Base-by-base conservation (phyloP, 1,140 invertebrate species). In the Drosophila baimaii region DNA sequence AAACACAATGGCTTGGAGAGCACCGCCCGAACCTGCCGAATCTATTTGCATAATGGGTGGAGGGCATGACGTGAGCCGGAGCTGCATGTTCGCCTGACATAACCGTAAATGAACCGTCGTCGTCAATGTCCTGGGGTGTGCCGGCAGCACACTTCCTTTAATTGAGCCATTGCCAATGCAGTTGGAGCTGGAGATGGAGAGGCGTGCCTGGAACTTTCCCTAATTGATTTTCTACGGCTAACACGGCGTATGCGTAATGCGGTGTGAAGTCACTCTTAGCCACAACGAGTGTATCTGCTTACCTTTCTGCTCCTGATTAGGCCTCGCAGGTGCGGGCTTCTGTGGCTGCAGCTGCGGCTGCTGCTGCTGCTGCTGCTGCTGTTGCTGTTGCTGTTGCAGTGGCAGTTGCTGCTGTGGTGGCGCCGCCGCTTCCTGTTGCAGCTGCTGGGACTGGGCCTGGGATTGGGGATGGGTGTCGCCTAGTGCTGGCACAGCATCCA, bases 281-380 rank as follows among this genome's bases (percentile, higher is more conserved):
- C 17, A 6, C 31, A n/a, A 44, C 31, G 23, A 44, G 15, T 21
- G 5, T 52, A 10, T 37, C 81, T 27, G 27, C 47, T 77, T 44
- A 89, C 84, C 84, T 89, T 88, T 88, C 52, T 84, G 84, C 59
- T 88, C 85, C 44, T 90, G 80, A 59, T 75, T 76, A 72, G 84
- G 59, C 62, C 69, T 69, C 57, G 63, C 77, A 44, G 68, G 55
- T 71, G 63, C 52, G 17, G 66, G 69, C 52, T 71, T 58, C 52
- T 72, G 69, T 58, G 25, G 70, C 46, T 29, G 66, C 25, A 44
- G 66, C 47, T 35, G 70, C 21, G 21, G 51, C 15, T 61, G 56
- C 7, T 37, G 55, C 29, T 51, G 77, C 49, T 52, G 62, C 21
- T 29, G 39, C 31, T 64, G 69, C 25, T 54, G 70, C 46, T 63